Evolutionary conservation across 2,888 invertebrate genomes (phyloP).

Genomic region (Drosophila subsilvestris): DNA sequence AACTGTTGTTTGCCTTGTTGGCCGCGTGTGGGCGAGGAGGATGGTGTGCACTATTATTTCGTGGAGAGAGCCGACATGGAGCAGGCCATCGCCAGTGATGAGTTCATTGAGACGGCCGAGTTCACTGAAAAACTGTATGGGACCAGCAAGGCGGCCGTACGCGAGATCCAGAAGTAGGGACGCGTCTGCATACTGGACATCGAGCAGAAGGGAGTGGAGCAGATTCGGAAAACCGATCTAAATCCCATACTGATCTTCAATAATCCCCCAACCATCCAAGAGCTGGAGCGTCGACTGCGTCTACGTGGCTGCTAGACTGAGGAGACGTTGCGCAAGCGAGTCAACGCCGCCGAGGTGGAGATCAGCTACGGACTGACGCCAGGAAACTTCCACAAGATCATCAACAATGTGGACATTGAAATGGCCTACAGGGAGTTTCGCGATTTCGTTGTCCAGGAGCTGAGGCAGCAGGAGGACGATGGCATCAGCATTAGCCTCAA

Average conservation of each 20-base stretch:
- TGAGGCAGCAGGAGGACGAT: slow-evolving; percentile 85
- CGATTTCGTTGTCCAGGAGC: slow-evolving; percentile 88
- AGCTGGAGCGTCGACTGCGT: slow-evolving; percentile 89
- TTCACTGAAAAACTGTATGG: slow-evolving; percentile 98
- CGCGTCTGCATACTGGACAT: slow-evolving; percentile 97
- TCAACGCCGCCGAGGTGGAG: slow-evolving; percentile 91
- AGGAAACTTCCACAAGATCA: slow-evolving; percentile 92
- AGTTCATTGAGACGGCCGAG: slow-evolving; percentile 95
- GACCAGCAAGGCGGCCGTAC: slow-evolving; percentile 94
- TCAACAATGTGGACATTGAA: slow-evolving; percentile 93
- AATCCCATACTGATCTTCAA: slow-evolving; percentile 95
- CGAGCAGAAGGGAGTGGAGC: slow-evolving; percentile 97
- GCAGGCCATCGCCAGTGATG: slow-evolving; percentile 89
- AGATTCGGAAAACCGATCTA: slow-evolving; percentile 92
- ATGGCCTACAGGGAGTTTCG: slow-evolving; percentile 91
- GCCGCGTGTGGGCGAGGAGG: slow-evolving; percentile 90
- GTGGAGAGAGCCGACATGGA: slow-evolving; percentile 91
- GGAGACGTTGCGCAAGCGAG: slow-evolving; percentile 91
- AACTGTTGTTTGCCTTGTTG: slow-evolving; percentile 93
- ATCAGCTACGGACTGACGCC: slow-evolving; percentile 90
- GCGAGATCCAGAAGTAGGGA: slow-evolving; percentile 90
- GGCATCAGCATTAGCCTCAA: slow-evolving; percentile 82
- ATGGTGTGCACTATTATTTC: slow-evolving; percentile 95
- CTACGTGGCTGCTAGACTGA: slow-evolving; percentile 95
- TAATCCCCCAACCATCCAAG: slow-evolving; percentile 94